Conservation (phyloP, 2,797 vertebrate genomes). For the Neostethus bicornis region DNA sequence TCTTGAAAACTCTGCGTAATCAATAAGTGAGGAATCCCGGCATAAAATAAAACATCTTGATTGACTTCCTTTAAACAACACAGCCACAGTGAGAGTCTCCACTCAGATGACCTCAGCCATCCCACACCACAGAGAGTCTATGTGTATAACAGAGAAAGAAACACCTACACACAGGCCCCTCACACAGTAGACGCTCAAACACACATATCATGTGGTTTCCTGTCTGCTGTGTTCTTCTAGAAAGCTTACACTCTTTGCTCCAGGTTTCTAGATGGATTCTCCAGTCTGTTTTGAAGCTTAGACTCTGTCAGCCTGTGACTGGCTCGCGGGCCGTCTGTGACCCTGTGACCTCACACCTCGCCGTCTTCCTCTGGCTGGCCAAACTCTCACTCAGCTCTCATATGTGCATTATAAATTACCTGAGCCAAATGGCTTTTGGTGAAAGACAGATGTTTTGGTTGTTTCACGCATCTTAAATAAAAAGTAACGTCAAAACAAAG, state of each 20-base stretch:
- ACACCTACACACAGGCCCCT: conserved; percentile 58
- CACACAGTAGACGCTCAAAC: conserved; percentile 51
- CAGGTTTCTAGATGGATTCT: conserved; percentile 73
- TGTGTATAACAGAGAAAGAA: conserved; percentile 72
- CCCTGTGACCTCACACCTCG: conserved; percentile 73
- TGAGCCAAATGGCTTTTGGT: conserved; percentile 21
- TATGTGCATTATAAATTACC: conserved; percentile 49
- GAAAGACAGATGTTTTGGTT: conserved; percentile 33
- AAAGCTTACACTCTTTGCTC: conserved; percentile 70
- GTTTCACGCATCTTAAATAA: conserved; percentile 25
- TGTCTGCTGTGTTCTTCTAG: conserved; percentile 71
- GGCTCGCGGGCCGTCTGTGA: conserved; percentile 64
- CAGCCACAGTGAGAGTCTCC: conserved; percentile 49
- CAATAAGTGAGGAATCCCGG: conserved; percentile 46
- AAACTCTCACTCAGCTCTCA: conserved; percentile 36
- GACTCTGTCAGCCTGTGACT: conserved; percentile 45
- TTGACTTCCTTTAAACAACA: conserved; percentile 52
- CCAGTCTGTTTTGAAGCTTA: conserved; percentile 67
- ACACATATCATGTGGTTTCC: conserved; percentile 75
- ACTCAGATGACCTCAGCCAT: conserved; percentile 69
- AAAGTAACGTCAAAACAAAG: conserved; percentile 23
- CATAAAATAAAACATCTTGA: conserved; percentile 19
- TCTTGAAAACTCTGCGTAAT: conserved; percentile 40
- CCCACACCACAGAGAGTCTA: conserved; percentile 61
- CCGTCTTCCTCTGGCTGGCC: conserved; percentile 42